Evolutionary conservation across 2,113 vertebrate genomes (phyloP).

Genomic region (Channa maculata): DNA sequence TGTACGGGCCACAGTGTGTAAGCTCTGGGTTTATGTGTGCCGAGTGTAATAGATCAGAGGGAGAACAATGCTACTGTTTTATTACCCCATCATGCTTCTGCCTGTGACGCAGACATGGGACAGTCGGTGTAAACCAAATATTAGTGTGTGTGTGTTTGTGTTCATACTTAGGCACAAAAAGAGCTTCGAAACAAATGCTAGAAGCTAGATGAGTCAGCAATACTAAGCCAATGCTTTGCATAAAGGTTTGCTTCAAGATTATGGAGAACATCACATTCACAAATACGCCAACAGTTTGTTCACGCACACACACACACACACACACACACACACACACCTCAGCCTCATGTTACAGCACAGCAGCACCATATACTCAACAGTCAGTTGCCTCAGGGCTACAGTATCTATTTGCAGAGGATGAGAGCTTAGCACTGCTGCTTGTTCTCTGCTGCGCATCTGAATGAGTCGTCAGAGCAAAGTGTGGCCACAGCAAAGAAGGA

Average conservation of each 20-base stretch:
- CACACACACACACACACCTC: conserved; percentile 1
- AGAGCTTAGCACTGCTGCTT: neutral
- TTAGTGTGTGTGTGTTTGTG: too few relatives aligned
- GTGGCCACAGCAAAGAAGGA: conserved; percentile 5
- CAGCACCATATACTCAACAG: neutral
- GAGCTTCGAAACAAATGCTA: conserved; percentile 5
- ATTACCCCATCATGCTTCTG: conserved; percentile 26
- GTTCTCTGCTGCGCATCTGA: conserved; percentile 12
- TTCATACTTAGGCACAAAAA: conserved; percentile 1
- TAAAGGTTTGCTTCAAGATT: neutral
- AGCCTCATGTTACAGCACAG: neutral
- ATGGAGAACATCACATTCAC: neutral
- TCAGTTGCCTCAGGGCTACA: conserved; percentile 13
- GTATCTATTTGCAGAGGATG: neutral
- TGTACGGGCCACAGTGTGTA: conserved; percentile 12
- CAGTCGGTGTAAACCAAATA: conserved; percentile 15
- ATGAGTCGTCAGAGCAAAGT: conserved; percentile 15
- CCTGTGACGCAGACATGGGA: conserved; percentile 36
- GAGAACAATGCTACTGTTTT: conserved; percentile 20
- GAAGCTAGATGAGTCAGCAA: too few relatives aligned
- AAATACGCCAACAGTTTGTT: too few relatives aligned
- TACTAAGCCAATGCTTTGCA: too few relatives aligned
- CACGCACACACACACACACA: too few relatives aligned
- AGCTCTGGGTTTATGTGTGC: neutral
- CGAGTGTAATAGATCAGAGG: neutral